Evolutionary conservation across 30 jellyfish, hydroid and myxozoan genomes (phyloP), one percentile per base, ranked within the genome.

Genomic region (Catostylus mosaicus): DNA sequence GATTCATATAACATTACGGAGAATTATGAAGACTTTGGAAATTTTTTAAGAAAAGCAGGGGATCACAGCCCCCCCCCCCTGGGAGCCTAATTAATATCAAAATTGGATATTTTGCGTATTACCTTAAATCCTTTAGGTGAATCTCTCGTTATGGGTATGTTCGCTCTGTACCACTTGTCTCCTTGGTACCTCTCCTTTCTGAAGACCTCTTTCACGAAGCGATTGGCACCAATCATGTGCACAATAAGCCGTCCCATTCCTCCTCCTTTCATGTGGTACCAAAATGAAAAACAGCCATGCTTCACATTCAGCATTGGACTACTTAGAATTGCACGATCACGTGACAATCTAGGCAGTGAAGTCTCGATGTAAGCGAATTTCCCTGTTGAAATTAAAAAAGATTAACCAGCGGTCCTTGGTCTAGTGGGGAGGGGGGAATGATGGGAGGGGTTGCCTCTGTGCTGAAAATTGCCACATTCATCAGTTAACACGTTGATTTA

Each of bases 191-290:
- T 75, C 24, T 72, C 83, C 67, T 61, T 79, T 33, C 50, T 54
- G 52, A 86, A 91, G 20, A 86, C 67, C 6, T 35, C 56, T 77
- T 69, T 77, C 9, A 48, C 35, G 52, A 57, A 60, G 37, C 80
- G 68, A 37, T 23, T 20, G 12, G 75, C 79, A n/a, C 85, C 77
- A 23, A 73, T 67, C 30, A 76, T 10, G 50, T 0, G 2, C 30
- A 91, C 97, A 27, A 26, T 45, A 27, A 91, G 82, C 51, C 86
- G 54, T 10, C 98, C 98, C 83, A 91, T 78, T 8, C 91, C 82
- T 35, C 77, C 26, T 20, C 98, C 98, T 20, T 74, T 51, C 98
- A 91, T 91, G 62, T 91, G 91, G 51, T 91, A 91, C 98, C 98
- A 91, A 63, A 91, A 80, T 19, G 77, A 56, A 24, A 91, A 65